Conservation (phyloP, 1,140 invertebrate species). For the Saccostrea echinata region DNA sequence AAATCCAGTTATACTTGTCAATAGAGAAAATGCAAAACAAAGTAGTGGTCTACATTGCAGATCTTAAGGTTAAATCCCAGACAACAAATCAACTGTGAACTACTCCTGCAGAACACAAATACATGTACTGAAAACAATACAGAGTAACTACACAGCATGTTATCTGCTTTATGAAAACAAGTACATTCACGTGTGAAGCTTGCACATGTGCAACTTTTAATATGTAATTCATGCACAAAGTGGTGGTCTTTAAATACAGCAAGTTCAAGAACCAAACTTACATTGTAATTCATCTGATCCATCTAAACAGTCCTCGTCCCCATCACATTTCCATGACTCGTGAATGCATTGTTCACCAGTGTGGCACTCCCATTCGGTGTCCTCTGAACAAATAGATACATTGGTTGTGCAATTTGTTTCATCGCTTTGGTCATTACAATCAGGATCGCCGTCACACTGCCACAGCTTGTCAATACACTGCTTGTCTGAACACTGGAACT, state of each 20-base stretch:
- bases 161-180: not conserved
- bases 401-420: constrained; percentile 52
- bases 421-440: constrained; percentile 65
- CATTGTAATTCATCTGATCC: constrained; percentile 82
- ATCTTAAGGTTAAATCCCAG: not conserved
- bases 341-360: constrained; percentile 87
- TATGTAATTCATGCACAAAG: not conserved
- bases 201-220: not conserved
- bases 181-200: not conserved
- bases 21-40: not conserved
- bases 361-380: constrained; percentile 40
- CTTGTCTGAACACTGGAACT: constrained; percentile 60
- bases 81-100: not conserved
- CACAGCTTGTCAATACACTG: constrained; percentile 71
- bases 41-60: not conserved
- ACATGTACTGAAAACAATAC: not conserved
- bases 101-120: not conserved
- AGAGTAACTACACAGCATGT: not conserved
- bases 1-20: not conserved
- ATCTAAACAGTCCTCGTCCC: constrained; percentile 80
- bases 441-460: constrained; percentile 75
- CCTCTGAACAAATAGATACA: not conserved
- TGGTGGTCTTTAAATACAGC: not conserved
- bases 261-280: not conserved
- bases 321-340: constrained; percentile 87